These are phyloP conservation scores for Nasonia vitripennis DNA, from an alignment of 1,140 invertebrate species.

Conservation along the genomic window DNA sequence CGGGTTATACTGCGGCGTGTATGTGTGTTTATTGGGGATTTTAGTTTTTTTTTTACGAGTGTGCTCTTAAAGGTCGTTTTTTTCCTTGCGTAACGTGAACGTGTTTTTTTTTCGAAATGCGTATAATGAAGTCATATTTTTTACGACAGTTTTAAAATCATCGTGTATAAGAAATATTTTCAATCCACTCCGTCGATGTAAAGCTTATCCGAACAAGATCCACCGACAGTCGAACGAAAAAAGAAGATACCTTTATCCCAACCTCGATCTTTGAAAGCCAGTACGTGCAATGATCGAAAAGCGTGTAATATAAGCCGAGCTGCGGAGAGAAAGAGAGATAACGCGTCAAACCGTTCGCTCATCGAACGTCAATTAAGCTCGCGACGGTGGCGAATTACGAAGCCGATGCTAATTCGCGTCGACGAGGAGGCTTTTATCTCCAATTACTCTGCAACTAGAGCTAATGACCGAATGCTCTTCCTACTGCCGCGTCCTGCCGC, in stretches of 20 bases:
- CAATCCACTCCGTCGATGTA: too few relatives aligned
- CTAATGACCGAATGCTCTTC: conserved; percentile 22
- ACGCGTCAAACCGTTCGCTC: background rate
- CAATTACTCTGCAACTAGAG: background rate
- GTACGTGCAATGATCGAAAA: background rate
- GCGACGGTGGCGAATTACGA: background rate
- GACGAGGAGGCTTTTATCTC: conserved; percentile 8
- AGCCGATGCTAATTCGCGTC: background rate
- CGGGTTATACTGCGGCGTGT: background rate
- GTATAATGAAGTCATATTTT: too few relatives aligned
- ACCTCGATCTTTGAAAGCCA: background rate
- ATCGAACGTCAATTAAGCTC: background rate
- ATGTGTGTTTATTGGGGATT: background rate
- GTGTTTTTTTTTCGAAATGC: too few relatives aligned
- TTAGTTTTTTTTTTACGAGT: too few relatives aligned
- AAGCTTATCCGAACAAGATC: too few relatives aligned
- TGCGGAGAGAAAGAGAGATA: too few relatives aligned
- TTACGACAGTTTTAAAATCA: too few relatives aligned
- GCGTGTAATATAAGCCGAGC: background rate
- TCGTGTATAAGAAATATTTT: too few relatives aligned
- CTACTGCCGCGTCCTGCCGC: background rate
- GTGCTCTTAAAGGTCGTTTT: too few relatives aligned
- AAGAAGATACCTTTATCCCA: background rate
- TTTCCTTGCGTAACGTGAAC: too few relatives aligned
- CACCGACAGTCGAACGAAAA: too few relatives aligned